Evolutionary conservation across 2,888 invertebrate species (phyloP), one percentile per base, ranked within the genome.

Genomic region (Laothoe populi): DNA sequence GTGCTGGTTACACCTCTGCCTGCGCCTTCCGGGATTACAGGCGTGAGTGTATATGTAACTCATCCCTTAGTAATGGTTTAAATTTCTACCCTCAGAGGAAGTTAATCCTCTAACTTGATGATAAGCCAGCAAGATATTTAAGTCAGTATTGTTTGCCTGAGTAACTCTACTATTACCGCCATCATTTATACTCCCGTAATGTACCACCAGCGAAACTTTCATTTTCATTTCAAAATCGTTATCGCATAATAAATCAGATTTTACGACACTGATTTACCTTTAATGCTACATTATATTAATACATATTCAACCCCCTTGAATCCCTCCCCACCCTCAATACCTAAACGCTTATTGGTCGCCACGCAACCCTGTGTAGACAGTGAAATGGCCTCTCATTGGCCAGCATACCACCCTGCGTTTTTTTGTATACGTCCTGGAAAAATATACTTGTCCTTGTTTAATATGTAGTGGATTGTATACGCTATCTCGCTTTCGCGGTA

Each of bases 341-440:
- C 26, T 16, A 0, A 16, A n/a, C 7, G n/a, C 4, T 31, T 49
- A 49, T 26, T 49, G 49, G 49, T 16, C 31, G 26, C n/a, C 26
- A 49, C 16, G 49, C 49, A 31, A 31, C 49, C 26, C 49, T 31
- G 26, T 49, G 16, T 31, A 42, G 19, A 19, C 13, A 35, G 44
- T 63, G 59, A 57, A 44, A 58, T 31, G 42, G 23, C 11, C 23
- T 26, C 42, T 23, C 40, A 90, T 90, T 89, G 90, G 90, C 79
- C 75, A 76, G 73, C 42, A 75, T 10, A 35, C 31, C 31, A 73
- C 81, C 81, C 82, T 81, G 70, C 83, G 75, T 80, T 79, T 77
- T 78, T 82, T 84, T 86, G 84, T 77, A 81, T 64, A 77, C 86
- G 88, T 84, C 81, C 78, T 73, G 75, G 73, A 77, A 82, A 79